phyloP scores from a whole-genome alignment of 2,797 vertebrate genomes.

The Tinamus major region DNA sequence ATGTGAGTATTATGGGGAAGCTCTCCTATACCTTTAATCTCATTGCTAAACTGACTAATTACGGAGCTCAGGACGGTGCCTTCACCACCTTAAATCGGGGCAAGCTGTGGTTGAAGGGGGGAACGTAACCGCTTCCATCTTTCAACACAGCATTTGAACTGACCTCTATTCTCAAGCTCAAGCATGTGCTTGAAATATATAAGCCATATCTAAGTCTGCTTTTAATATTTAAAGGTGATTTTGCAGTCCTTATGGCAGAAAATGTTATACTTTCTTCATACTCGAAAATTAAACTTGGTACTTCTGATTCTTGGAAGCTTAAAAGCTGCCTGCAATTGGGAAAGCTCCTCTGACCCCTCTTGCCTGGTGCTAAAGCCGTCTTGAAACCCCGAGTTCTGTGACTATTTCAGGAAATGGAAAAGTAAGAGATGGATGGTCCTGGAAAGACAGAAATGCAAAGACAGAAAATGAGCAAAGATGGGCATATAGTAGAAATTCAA shows the following conservation, averaged over 20 bases:
- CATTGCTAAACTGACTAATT: background rate
- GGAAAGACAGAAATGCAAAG: background rate
- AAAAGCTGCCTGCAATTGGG: background rate
- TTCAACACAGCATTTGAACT: background rate
- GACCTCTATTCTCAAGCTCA: background rate
- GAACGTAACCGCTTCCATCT: background rate
- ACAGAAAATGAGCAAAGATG: background rate
- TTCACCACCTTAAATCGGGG: background rate
- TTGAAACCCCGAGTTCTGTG: background rate
- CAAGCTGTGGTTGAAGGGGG: background rate
- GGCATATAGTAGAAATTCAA: background rate
- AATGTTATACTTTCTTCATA: background rate
- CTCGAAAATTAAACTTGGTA: background rate
- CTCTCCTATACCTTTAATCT: constrained; percentile 1
- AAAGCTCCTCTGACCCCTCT: background rate
- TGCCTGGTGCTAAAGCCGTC: background rate
- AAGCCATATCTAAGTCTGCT: background rate
- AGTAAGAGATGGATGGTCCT: background rate
- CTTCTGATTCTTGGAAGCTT: background rate
- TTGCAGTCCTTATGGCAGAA: background rate
- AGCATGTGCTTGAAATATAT: accelerated
- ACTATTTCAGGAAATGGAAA: background rate
- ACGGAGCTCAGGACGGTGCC: background rate
- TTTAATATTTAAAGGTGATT: background rate
- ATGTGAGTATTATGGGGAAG: background rate